Conservation (phyloP, 2,113 vertebrate genomes). For the pig (Sus scrofa) region T2T-Sscrofa CM000823.6:51014001-51014500, state of each 20-base stretch:
- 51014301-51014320: constrained; percentile 1
- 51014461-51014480: too few species aligned
- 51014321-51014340: neutral
- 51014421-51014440: neutral
- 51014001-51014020: constrained; percentile 64
- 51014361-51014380: neutral
- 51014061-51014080: constrained; percentile 80
- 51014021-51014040: constrained; percentile 70
- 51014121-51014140: neutral
- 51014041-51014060: constrained; percentile 82
- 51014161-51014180: constrained; percentile 44
- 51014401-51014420: neutral
- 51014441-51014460: neutral
- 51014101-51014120: constrained; percentile 23
- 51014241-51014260: too few species aligned
- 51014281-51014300: neutral
- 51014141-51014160: neutral
- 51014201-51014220: neutral
- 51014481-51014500: too few species aligned
- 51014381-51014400: neutral
- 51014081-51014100: constrained; percentile 57
- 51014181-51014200: neutral
- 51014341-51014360: neutral
- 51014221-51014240: too few species aligned
- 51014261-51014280: too few species aligned